Percentiles rank a stretch among this genome's conserved stretches.
These are phyloP conservation scores for Helostoma temminkii DNA, from an alignment of 2,797 vertebrate species.

Conservation along the genomic window DNA sequence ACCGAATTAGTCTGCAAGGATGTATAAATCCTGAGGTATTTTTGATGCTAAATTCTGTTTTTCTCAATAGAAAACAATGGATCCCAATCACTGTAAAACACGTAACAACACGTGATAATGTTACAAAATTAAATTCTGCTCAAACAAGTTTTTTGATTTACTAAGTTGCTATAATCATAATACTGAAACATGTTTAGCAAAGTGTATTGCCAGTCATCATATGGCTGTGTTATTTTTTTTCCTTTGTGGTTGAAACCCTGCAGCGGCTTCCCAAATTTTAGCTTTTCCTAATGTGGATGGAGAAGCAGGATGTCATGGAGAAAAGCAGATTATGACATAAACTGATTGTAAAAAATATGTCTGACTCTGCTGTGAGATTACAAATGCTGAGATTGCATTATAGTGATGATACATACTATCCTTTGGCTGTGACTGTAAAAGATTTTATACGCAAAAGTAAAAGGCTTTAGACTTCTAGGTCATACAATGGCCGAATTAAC, in stretches of 20 bases:
- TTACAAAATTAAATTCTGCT: conserved; percentile 42
- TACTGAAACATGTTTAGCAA: conserved; percentile 52
- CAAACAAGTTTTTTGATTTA: conserved; percentile 51
- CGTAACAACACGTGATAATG: too few relatives aligned
- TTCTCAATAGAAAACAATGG: too few relatives aligned
- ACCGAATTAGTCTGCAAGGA: too few relatives aligned
- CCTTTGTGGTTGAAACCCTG: conserved; percentile 43
- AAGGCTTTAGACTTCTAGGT: background rate
- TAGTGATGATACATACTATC: background rate
- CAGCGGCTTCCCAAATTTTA: conserved; percentile 27
- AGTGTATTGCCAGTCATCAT: conserved; percentile 51
- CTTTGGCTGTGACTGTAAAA: conserved; percentile 7
- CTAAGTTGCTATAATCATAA: conserved; percentile 41
- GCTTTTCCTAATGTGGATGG: conserved; percentile 22
- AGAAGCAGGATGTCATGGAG: background rate
- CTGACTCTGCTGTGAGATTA: too few relatives aligned
- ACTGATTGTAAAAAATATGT: too few relatives aligned
- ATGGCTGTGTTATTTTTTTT: conserved; percentile 32
- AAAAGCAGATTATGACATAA: conserved; percentile 28
- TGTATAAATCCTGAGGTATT: too few relatives aligned
- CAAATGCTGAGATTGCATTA: too few relatives aligned
- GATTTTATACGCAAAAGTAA: conserved; percentile 3
- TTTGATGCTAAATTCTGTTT: too few relatives aligned
- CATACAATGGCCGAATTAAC: conserved; percentile 11
- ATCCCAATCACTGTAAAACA: too few relatives aligned